Evolutionary conservation across 2,113 vertebrate species (phyloP).

Genomic region (Odontesthes bonariensis): DNA sequence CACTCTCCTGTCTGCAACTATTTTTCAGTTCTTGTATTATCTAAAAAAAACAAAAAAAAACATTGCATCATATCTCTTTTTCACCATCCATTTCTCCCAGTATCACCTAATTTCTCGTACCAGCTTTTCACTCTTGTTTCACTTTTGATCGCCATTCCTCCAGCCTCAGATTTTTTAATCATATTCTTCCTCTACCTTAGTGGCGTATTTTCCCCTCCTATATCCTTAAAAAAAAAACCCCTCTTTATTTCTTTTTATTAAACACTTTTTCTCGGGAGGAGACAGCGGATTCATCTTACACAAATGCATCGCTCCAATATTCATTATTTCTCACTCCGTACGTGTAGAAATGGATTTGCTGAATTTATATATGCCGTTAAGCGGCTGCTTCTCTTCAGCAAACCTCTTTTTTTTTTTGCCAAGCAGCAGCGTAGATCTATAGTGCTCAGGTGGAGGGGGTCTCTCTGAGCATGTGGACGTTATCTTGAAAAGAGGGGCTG

Average conservation of each 20-base stretch:
- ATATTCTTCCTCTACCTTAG: slow-evolving; percentile 2
- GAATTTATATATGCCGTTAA: slow-evolving; percentile 48
- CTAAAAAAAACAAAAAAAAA: slow-evolving; percentile 53
- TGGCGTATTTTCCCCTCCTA: not conserved
- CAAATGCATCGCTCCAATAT: slow-evolving; percentile 32
- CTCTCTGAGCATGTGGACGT: slow-evolving; percentile 70
- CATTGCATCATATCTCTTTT: slow-evolving; percentile 55
- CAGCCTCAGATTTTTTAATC: slow-evolving; percentile 22
- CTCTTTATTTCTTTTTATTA: slow-evolving; percentile 8
- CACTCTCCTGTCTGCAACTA: slow-evolving; percentile 22
- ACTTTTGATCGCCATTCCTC: slow-evolving; percentile 61
- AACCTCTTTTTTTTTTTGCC: not conserved
- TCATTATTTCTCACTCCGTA: slow-evolving; percentile 35
- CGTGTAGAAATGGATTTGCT: slow-evolving; percentile 11
- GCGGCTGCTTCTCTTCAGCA: slow-evolving; percentile 19
- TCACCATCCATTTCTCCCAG: slow-evolving; percentile 58
- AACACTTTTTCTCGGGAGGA: not conserved
- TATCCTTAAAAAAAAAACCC: slow-evolving; percentile 1
- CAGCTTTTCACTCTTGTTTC: slow-evolving; percentile 72
- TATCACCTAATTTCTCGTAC: slow-evolving; percentile 56
- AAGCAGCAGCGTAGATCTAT: slow-evolving; percentile 56
- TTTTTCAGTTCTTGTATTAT: slow-evolving; percentile 39
- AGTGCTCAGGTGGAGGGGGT: slow-evolving; percentile 68
- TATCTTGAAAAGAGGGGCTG: slow-evolving; percentile 76
- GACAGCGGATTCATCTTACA: slow-evolving; percentile 23